phyloP scores from a whole-genome alignment of 2,113 vertebrate species.

The Rhinogobius similis region DNA sequence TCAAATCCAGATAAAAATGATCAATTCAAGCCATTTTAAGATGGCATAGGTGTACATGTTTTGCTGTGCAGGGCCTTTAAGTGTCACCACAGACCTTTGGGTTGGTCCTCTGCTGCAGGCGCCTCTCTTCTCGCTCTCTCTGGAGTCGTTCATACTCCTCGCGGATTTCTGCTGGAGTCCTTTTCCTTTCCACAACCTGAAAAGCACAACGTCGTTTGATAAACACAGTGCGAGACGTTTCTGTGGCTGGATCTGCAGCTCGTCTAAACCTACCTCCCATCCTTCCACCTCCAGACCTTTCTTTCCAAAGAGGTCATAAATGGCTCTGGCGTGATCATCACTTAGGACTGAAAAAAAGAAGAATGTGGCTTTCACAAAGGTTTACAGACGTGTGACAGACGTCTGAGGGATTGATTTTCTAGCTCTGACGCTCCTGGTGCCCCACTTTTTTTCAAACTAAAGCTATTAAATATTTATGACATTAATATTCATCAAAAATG shows the following conservation, averaged over 20 bases:
- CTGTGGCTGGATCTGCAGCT: neutral
- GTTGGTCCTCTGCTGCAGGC: constrained; percentile 94
- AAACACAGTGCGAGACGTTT: neutral
- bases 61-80: too few species aligned
- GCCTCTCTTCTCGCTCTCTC: constrained; percentile 90
- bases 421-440: too few species aligned
- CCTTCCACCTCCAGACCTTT: constrained; percentile 98
- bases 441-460: too few species aligned
- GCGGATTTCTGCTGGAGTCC: constrained; percentile 91
- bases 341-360: constrained; percentile 84
- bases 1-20: too few species aligned
- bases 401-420: too few species aligned
- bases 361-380: neutral
- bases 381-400: too few species aligned
- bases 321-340: constrained; percentile 93
- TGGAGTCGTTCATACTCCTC: constrained; percentile 95
- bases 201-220: neutral
- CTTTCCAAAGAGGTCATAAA: constrained; percentile 97
- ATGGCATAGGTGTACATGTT: too few species aligned
- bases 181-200: constrained; percentile 93
- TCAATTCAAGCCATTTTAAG: too few species aligned
- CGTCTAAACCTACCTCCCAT: constrained; percentile 88
- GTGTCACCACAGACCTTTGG: constrained; percentile 91
- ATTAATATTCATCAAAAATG: too few species aligned
- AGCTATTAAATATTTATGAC: too few species aligned